A percentile compares a stretch with the other conserved stretches of the same genome.
These are phyloP conservation scores for Cardiocondyla obscurior DNA, from an alignment of 1,140 invertebrate genomes.

Conservation along the genomic window DNA sequence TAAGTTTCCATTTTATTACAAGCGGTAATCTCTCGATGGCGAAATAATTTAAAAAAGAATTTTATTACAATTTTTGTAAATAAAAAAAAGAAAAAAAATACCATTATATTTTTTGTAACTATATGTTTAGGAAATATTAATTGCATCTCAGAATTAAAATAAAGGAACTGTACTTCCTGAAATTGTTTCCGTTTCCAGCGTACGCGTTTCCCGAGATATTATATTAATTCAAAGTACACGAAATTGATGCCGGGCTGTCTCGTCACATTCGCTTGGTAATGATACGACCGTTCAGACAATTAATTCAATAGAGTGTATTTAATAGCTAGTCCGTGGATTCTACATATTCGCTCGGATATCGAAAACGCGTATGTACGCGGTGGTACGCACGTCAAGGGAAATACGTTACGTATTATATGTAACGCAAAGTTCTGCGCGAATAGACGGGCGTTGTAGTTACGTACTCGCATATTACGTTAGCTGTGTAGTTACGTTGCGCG, in stretches of 20 bases:
- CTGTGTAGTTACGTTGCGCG: neutral
- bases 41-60: neutral
- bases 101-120: neutral
- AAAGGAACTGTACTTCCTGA: neutral
- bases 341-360: conserved; percentile 15
- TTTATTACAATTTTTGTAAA: neutral
- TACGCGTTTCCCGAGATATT: neutral
- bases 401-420: conserved; percentile 36
- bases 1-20: neutral
- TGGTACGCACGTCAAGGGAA: neutral
- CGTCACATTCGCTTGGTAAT: conserved; percentile 25
- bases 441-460: neutral
- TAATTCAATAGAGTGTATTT: conserved; percentile 43
- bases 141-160: neutral
- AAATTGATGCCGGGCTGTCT: conserved; percentile 20
- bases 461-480: neutral
- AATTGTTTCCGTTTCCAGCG: neutral
- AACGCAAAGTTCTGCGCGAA: conserved; percentile 29
- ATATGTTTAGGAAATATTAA: neutral
- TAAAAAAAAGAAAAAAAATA: neutral
- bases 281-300: neutral
- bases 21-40: neutral
- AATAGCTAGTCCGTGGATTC: conserved; percentile 29
- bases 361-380: conserved; percentile 7
- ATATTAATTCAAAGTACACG: conserved; percentile 6